Base-by-base conservation (phyloP, 2,888 invertebrate species). In the Euzetes globulus region DNA sequence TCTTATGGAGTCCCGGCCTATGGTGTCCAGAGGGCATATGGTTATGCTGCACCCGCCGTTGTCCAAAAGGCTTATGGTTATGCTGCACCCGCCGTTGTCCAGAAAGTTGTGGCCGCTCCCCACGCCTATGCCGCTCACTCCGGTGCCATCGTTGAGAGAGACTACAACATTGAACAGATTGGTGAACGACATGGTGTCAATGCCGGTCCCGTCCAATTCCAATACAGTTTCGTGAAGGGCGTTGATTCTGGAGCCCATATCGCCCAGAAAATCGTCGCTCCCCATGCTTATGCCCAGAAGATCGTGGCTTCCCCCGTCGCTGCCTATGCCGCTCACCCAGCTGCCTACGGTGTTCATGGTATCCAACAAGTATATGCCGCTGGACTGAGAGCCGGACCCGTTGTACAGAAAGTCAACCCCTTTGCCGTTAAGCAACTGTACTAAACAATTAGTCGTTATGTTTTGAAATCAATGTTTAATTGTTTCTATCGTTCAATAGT, bases 151-250 rank as follows among this genome's bases (percentile, higher is more conserved):
- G 19, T 22, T n/a, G n/a, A n/a, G 29, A 15, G 63, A 29, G 63
- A 63, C 63, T 63, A 27, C n/a, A 15, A 29, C n/a, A 63, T 63
- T 9, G 63, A 63, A 29, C 33, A 17, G 4, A 29, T 37, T n/a
- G 63, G 63, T 17, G 63, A 63, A 25, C 27, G 29, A 29, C 33
- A 63, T 9, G 29, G n/a, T 33, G 4, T 27, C 33, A 29, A 63
- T 17, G 1, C 1, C 4, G 63, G 63, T 1, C 63, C 63, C 17
- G 33, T n/a, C 6, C 9, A 1, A 4, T 33, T 63, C 33, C 33
- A 63, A 27, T 63, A 63, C 63, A 63, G 63, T 33, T 63, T 63
- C 33, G 7, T 63, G 17, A 29, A 13, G 17, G 63, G 63, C n/a
- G 33, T 7, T 63, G 27, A 58, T 25, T 4, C 25, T 22, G 5